Evolutionary conservation across 2,888 invertebrate species (phyloP).

Genomic region (Dastarcus helophoroides): DNA sequence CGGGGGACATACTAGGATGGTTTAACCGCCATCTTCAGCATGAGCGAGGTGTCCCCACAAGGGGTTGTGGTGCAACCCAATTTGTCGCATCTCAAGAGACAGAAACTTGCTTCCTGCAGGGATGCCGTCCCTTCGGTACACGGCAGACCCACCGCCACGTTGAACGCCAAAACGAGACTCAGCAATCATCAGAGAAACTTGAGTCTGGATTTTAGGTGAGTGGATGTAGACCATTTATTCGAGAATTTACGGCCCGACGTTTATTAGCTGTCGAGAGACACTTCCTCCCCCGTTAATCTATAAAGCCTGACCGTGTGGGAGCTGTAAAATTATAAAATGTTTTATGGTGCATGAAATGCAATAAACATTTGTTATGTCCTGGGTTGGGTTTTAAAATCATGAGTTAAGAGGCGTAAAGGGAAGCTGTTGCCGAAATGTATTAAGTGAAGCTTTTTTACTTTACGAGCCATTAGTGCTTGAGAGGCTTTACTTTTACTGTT

Average conservation of each 20-base stretch:
- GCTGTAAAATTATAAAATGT: constrained; percentile 1
- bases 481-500: too few relatives aligned
- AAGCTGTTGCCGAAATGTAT: too few relatives aligned
- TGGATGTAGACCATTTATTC: constrained; percentile 1
- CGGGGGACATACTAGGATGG: too few relatives aligned
- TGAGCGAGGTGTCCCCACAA: too few relatives aligned
- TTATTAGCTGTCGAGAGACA: not conserved
- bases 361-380: too few relatives aligned
- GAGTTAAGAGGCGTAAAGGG: too few relatives aligned
- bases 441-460: too few relatives aligned
- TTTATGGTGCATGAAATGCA: too few relatives aligned
- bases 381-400: too few relatives aligned
- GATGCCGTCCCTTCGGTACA: constrained; percentile 46
- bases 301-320: too few relatives aligned
- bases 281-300: constrained; percentile 1
- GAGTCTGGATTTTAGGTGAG: constrained; percentile 78
- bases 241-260: not conserved
- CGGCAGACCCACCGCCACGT: constrained; percentile 40
- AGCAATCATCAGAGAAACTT: constrained; percentile 76
- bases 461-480: too few relatives aligned
- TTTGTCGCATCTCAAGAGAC: constrained; percentile 28
- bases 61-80: constrained; percentile 7
- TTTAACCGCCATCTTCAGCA: too few relatives aligned
- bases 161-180: constrained; percentile 41
- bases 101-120: constrained; percentile 33